Evolutionary conservation across 2,888 invertebrate species (phyloP), one percentile per base, ranked within the genome.

Genomic region (Meta bourneti): DNA sequence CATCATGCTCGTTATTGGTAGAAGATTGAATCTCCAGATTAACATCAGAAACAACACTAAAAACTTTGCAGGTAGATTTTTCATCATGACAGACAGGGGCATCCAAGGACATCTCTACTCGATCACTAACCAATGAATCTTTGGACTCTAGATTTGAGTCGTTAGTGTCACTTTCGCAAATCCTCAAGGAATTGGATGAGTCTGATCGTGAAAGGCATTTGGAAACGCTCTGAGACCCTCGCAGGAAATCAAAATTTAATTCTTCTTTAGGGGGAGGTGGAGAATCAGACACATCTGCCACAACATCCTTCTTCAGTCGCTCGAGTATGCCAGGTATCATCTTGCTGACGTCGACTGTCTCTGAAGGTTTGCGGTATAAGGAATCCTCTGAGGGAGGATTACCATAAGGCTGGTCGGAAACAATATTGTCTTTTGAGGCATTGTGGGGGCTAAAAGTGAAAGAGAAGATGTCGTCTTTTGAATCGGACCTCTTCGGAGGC

Each of bases 101-200:
- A 61, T 61, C 61, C 51, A 72, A 74, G 72, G 5, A 54, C n/a
- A 61, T 75, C 34, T 86, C 86, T 48, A 75, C 75, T 71, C 83
- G 79, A 6, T 83, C 72, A 72, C 20, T 74, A 71, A 61, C 69
- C 9, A 88, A 19, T 8, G 77, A 20, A 88, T 88, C 91, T 72
- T 91, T 88, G 4, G 71, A 74, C 48, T 91, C 83, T 16, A 72
- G 49, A 48, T 92, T 92, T 11, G 91, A 92, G 70, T 92, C 91
- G 70, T 89, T 89, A 16, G 88, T 92, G 51, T 89, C 91, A 85
- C 89, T 89, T 70, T 92, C 91, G 80, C 88, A 89, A 49, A 92
- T 92, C 9, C 84, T 72, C 72, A 92, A 72, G 7, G 91, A 92
- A 72, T 84, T 92, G 20, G 84, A 88, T 7, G 91, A 92, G 34